Conservation (phyloP, 2,888 invertebrate genomes). For the Ophion slaviceki region DNA sequence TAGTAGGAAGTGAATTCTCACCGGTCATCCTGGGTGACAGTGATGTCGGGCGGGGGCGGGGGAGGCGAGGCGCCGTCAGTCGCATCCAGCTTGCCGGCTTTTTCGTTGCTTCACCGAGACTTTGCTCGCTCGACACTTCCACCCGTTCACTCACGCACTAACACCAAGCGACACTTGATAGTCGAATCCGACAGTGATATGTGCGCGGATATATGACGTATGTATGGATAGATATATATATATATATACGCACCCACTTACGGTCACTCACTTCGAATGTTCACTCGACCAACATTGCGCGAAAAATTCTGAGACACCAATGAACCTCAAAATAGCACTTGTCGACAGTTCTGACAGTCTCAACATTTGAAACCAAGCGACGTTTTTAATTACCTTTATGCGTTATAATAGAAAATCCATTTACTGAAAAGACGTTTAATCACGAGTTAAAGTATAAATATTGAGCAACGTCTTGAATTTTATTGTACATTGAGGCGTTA, state of each 20-base stretch:
- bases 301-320: neutral
- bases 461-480: neutral
- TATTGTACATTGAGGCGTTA: neutral
- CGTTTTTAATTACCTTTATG: neutral
- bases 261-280: constrained; percentile 25
- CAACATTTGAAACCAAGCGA: neutral
- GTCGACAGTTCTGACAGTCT: neutral
- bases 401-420: neutral
- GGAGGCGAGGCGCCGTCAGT: constrained; percentile 82
- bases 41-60: constrained; percentile 82
- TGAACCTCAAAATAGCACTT: constrained; percentile 17
- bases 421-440: neutral
- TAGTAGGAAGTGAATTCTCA: constrained; percentile 70
- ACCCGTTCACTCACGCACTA: constrained; percentile 39
- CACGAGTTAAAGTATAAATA: neutral
- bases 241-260: neutral
- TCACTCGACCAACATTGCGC: constrained; percentile 39
- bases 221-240: neutral
- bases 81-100: constrained; percentile 83
- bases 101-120: constrained; percentile 68
- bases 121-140: constrained; percentile 41
- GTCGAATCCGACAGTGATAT: constrained; percentile 1
- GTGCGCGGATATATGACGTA: neutral
- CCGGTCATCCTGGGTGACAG: constrained; percentile 83
- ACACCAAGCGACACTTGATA: constrained; percentile 42